Base-by-base conservation (phyloP, 2,797 vertebrate species). In the Chaetophractus vellerosus region DNA sequence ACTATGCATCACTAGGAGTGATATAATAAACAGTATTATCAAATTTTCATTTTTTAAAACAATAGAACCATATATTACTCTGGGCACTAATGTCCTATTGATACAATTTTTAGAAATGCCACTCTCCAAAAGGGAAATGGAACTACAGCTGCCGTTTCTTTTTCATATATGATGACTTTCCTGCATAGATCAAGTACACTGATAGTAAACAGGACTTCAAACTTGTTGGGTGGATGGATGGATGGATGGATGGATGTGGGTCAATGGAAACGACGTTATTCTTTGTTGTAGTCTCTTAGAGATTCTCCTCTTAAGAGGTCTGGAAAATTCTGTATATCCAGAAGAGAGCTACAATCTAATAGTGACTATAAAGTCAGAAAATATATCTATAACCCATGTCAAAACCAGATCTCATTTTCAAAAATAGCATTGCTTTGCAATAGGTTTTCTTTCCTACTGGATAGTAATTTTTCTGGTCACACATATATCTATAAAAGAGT, bases 401-500 rank as follows among this genome's bases (percentile, higher is more conserved):
- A 52, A 64, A 26, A 66, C 23, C 45, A 80, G 41, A 33, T 28
- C 52, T 66, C 90, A 78, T 88, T 95, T 75, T 8, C 15, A 85
- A 91, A n/a, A 14, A 88, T 6, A 95, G 10, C 26, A 64, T 14
- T 85, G 7, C 5, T 75, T 89, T 72, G 7, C 64, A 63, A 33
- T 48, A 38, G 52, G 4, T 81, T 94, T 84, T 74, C 16, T 76
- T 94, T 64, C n/a, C 23, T 74, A 26, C 1, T 66, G 12, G 21
- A 82, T 76, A 9, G 16, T 23, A 68, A 91, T 41, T 86, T 83
- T 83, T 88, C 41, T 61, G 63, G 63, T 95, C 69, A 96, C 2
- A 90, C 15, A 75, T 52, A 38, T 38, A 85, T 93, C 63, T 85
- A 66, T 81, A 96, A 96, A 90, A 69, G 76, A 41, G 81, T 68